Base-by-base conservation (phyloP, 1,140 invertebrate genomes). In the Drosophila hydei region DNA sequence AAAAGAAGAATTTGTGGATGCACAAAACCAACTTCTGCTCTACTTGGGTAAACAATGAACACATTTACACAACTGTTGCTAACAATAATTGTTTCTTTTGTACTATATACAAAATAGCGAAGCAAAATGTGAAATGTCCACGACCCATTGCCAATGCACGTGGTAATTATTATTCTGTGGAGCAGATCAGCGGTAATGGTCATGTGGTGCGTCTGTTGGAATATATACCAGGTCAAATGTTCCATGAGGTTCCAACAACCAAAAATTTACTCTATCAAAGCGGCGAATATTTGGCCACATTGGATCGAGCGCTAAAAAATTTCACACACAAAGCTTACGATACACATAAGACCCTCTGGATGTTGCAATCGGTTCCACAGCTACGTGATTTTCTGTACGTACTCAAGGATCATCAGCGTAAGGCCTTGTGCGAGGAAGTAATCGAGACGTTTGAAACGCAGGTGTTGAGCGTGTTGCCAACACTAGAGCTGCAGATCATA, bases 121-220 rank as follows among this genome's bases (percentile, higher is more conserved):
- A 94, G 67, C 92, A 93, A 9, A 91, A 92, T 8, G 92, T 96
- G 5, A 90, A 83, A 1, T 96, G 95, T 68, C 94, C 96, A 0
- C 91, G 93, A 33, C 96, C 96, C 0, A 91, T 96, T n/a, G 93
- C 92, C 74, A 96, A 95, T 78, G 92, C 94, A 2, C 92, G 91
- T 52, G 95, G 94, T 0, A 92, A 93, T 33, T 94, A 94, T 79
- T 94, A 93, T 84, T 94, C 94, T 0, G 63, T 94, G 8, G 94
- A 95, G 76, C 92, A 81, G 16, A 90, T 94, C 16, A 88, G 88
- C 51, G 93, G 92, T 1, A 88, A 92, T 59, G 88, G 90, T 30
- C 94, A 97, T 88, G 93, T 95, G 0, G 94, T 97, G 0, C 93
- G 95, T 19, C 92, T 98, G 2, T 79, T 97, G 65, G 94, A 95